These are phyloP conservation scores for Agonopterix heracliana DNA, from an alignment of 2,888 invertebrate genomes.

Conservation along the genomic window DNA sequence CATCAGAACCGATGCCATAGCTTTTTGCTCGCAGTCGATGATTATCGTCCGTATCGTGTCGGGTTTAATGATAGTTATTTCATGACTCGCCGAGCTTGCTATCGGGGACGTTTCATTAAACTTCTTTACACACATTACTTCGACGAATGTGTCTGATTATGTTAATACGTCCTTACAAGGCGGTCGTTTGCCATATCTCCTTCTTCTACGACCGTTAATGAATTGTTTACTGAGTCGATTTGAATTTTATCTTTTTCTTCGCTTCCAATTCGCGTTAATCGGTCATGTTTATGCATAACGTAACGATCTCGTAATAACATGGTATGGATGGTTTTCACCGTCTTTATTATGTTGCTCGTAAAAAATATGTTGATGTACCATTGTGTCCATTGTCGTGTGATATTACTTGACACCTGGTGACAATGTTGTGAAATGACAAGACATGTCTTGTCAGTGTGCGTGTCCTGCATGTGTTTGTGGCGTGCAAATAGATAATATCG, in stretches of 20 bases:
- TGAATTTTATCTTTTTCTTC: conserved; percentile 30
- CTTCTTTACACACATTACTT: conserved; percentile 67
- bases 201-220: conserved; percentile 56
- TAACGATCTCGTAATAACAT: conserved; percentile 16
- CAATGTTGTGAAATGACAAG: conserved; percentile 22
- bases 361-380: conserved; percentile 22
- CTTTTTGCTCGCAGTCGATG: conserved; percentile 68
- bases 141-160: conserved; percentile 70
- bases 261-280: conserved; percentile 30
- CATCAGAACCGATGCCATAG: conserved; percentile 65
- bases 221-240: conserved; percentile 51
- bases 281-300: conserved; percentile 29
- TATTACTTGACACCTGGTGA: conserved; percentile 19
- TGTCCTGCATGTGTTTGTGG: conserved; percentile 22
- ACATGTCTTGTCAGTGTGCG: conserved; percentile 12
- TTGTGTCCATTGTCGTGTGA: conserved; percentile 17
- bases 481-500: conserved; percentile 66
- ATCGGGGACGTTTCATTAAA: conserved; percentile 70
- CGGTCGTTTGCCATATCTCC: conserved; percentile 46
- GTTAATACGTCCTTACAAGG: conserved; percentile 57
- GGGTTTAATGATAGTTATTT: conserved; percentile 73
- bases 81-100: conserved; percentile 66
- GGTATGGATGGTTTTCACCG: conserved; percentile 1
- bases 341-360: conserved; percentile 9
- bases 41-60: conserved; percentile 74